Evolutionary conservation across 2,797 vertebrate species (phyloP).

Genomic region (Cygnus olor): DNA sequence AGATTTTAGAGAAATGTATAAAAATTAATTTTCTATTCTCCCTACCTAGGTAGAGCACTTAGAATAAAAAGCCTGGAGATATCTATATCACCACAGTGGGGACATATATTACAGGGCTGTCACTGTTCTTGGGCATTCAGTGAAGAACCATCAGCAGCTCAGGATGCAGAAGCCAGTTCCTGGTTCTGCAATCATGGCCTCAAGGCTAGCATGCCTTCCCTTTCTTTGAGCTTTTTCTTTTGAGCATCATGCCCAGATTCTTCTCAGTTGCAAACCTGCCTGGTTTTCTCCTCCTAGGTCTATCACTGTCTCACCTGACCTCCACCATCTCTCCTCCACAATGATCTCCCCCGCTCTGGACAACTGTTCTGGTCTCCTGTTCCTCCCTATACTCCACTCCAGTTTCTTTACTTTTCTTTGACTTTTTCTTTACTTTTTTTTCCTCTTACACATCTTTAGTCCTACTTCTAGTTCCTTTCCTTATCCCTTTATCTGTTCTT

Average conservation of each 20-base stretch:
- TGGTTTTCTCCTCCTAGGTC: background rate
- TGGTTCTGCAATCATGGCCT: accelerated
- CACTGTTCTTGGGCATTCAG: background rate
- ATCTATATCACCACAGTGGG: background rate
- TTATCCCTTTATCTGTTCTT: background rate
- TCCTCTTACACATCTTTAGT: background rate
- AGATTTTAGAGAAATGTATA: background rate
- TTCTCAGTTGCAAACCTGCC: background rate
- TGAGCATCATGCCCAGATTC: background rate
- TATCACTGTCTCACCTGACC: background rate
- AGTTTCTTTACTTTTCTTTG: too few relatives aligned
- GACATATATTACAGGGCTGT: background rate
- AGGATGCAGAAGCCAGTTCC: background rate
- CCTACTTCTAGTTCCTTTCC: background rate
- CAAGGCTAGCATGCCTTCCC: background rate
- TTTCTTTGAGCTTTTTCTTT: background rate
- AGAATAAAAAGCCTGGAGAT: background rate
- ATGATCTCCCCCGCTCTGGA: background rate
- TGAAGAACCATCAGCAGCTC: background rate
- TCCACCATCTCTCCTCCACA: background rate
- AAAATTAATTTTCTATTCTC: background rate
- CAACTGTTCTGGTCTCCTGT: background rate
- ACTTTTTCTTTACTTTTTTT: too few relatives aligned
- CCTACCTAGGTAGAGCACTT: background rate
- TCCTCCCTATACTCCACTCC: background rate